phyloP scores from a whole-genome alignment of 2,797 vertebrate genomes.

The Molossus molossus region DNA sequence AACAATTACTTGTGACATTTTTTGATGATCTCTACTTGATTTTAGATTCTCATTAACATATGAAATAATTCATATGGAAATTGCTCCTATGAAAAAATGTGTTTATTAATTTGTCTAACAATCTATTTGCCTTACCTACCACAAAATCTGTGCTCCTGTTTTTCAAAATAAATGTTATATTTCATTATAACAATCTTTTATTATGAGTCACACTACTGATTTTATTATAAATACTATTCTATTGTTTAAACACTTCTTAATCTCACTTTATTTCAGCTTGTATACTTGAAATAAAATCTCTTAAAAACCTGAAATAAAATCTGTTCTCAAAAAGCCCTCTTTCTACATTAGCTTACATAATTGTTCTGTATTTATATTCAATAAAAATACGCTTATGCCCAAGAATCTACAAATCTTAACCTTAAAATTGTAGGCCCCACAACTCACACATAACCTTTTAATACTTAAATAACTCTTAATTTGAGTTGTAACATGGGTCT shows the following conservation, averaged over 20 bases:
- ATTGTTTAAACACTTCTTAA: not conserved
- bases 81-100: not conserved
- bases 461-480: not conserved
- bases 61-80: slow-evolving; percentile 57
- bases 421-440: not conserved
- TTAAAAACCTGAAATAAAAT: slow-evolving; percentile 56
- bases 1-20: slow-evolving; percentile 72
- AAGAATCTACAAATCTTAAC: not conserved
- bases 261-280: slow-evolving; percentile 4
- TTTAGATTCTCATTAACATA: slow-evolving; percentile 71
- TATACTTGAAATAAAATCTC: not conserved
- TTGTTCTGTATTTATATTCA: not conserved
- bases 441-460: not conserved
- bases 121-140: slow-evolving; percentile 21
- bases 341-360: not conserved
- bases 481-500: not conserved
- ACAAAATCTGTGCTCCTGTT: slow-evolving; percentile 8
- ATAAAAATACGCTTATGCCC: not conserved
- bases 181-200: not conserved
- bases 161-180: slow-evolving; percentile 33
- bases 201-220: not conserved
- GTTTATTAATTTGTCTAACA: not conserved
- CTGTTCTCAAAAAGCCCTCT: not conserved
- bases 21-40: slow-evolving; percentile 73
- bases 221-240: not conserved